Percentiles rank a stretch among this genome's conserved stretches.
Conservation (phyloP, 2,797 vertebrate genomes). For the Garrulus glandarius region DNA sequence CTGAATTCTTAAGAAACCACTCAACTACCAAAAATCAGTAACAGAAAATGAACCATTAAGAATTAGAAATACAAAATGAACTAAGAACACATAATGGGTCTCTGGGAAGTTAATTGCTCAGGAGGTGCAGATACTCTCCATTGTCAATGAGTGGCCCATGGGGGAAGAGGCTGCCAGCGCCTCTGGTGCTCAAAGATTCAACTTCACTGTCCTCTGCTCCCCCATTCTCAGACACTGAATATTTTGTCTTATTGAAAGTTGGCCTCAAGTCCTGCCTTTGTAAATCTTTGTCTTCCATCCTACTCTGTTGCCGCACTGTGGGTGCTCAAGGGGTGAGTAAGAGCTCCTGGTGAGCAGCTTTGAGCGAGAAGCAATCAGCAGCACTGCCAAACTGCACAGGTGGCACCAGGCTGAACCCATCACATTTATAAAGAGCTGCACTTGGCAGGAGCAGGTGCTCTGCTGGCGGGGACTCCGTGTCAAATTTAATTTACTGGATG, state of each 20-base stretch:
- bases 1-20: neutral
- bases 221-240: neutral
- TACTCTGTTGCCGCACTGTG: neutral
- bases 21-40: neutral
- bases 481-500: slow-evolving; percentile 26
- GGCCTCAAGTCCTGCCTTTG: neutral
- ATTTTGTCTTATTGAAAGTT: neutral
- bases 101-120: neutral
- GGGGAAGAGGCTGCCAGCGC: neutral
- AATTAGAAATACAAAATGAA: neutral
- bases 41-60: neutral
- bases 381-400: neutral
- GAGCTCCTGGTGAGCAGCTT: neutral
- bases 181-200: neutral
- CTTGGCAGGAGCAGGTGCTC: slow-evolving; percentile 35
- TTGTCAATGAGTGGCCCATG: neutral
- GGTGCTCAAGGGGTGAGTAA: neutral
- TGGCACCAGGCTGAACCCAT: neutral
- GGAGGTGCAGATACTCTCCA: fast-evolving
- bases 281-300: neutral
- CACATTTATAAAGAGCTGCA: neutral
- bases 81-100: neutral
- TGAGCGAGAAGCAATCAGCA: neutral
- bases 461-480: neutral
- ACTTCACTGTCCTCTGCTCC: neutral